Evolutionary conservation across 2,797 vertebrate genomes (phyloP), one percentile per base, ranked within the genome.

Genomic region (Microchirus variegatus): DNA sequence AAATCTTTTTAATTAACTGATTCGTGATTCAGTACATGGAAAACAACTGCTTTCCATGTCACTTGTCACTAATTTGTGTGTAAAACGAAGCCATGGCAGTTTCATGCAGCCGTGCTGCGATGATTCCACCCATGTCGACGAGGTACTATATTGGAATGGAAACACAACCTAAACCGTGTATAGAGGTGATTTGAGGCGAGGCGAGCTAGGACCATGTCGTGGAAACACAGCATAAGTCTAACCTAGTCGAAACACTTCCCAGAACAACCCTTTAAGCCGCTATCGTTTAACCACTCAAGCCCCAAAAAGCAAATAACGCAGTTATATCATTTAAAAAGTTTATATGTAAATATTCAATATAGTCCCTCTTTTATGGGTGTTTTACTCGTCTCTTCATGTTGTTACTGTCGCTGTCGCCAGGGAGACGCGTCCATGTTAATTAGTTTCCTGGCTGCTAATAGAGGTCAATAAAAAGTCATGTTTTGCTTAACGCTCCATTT

Each of bases 251-350:
- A 57, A 50, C 63, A 44, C 17, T 37, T 56, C 51, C 46, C 47
- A 43, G 10, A 54, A 42, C 70, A 38, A 38, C 40, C 16, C 17
- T 50, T 47, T 66, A 52, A 63, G 53, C 54, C 40, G 22, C 22
- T 64, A 65, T 78, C 63, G 66, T 51, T 68, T 84, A 59, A 59
- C 81, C 50, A 12, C 18, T 67, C 61, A 73, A 82, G 49, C 63
- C 60, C 58, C 35, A 45, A 67, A 78, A 78, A 68, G 65, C 55
- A 77, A 78, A 69, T 64, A 64, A 67, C 50, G 66, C 58, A 70
- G 37, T 36, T 59, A 5, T 15, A 19, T 22, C 5, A 54, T 63
- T 51, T 57, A 61, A 64, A 58, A 68, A 38, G 56, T 65, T 57
- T 66, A 75, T 73, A 68, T 59, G 41, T 69, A 68, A 70, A 61